Evolutionary conservation across 23 tunicate species (phyloP), one percentile per base, ranked within the genome.

Genomic region (Botrylloides violaceus): DNA sequence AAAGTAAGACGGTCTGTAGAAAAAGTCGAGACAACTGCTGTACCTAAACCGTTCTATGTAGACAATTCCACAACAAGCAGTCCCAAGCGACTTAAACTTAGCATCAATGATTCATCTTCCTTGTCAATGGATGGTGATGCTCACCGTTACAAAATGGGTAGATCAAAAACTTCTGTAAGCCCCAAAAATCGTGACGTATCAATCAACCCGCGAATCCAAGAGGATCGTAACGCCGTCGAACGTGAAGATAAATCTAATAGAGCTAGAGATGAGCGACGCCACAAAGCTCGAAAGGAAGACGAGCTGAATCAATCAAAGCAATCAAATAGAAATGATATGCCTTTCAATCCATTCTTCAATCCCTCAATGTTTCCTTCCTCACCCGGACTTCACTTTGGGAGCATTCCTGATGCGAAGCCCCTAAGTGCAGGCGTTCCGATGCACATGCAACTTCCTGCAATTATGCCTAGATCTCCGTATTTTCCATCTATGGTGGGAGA

Each of bases 241-340:
- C n/a, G n/a, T n/a, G n/a, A n/a, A n/a, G n/a, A n/a, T n/a, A n/a
- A n/a, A n/a, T n/a, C n/a, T n/a, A n/a, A n/a, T n/a, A n/a, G n/a
- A n/a, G n/a, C n/a, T n/a, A n/a, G n/a, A n/a, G n/a, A n/a, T n/a
- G n/a, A n/a, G n/a, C n/a, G n/a, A n/a, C n/a, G n/a, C n/a, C n/a
- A n/a, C n/a, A n/a, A n/a, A n/a, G n/a, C n/a, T n/a, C n/a, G n/a
- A n/a, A n/a, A n/a, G n/a, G n/a, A n/a, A n/a, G n/a, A n/a, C n/a
- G n/a, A n/a, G n/a, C n/a, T n/a, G n/a, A n/a, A n/a, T n/a, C n/a
- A n/a, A n/a, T n/a, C n/a, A n/a, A n/a, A n/a, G n/a, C n/a, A n/a
- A n/a, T n/a, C n/a, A n/a, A n/a, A n/a, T n/a, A 15, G 81, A 25
- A 27, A 36, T 39, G 59, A 65, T 23, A 36, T 76, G 35, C 81